phyloP scores from a whole-genome alignment of 2,888 invertebrate species.

The Cephus rjabovi region DNA sequence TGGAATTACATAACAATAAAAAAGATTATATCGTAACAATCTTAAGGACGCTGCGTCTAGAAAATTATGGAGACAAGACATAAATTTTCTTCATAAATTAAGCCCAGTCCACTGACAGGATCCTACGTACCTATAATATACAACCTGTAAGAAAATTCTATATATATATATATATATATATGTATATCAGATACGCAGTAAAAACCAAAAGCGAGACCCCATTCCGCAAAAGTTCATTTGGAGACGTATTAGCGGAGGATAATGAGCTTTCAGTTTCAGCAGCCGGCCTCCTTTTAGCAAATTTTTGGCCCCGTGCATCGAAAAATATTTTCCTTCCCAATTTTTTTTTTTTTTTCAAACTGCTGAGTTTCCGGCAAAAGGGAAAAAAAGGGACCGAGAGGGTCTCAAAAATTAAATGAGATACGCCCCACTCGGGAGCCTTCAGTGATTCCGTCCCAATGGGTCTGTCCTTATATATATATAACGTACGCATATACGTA shows the following conservation, averaged over 20 bases:
- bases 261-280: slow-evolving; percentile 46
- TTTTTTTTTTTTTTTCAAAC: background rate
- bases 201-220: background rate
- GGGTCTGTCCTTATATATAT: background rate
- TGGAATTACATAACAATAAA: background rate
- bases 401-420: background rate
- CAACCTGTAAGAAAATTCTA: too few species aligned
- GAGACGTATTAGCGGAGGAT: slow-evolving; percentile 54
- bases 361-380: slow-evolving; percentile 4
- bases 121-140: background rate
- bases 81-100: background rate
- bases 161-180: background rate
- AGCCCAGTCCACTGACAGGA: background rate
- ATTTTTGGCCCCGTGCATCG: slow-evolving; percentile 21
- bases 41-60: background rate
- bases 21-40: background rate
- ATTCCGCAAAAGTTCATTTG: slow-evolving; percentile 5
- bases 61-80: background rate
- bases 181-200: background rate
- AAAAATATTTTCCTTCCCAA: slow-evolving; percentile 7
- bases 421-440: background rate
- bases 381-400: background rate
- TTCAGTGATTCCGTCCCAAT: background rate
- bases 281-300: slow-evolving; percentile 34
- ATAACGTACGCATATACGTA: background rate